A percentile compares a stretch with the other conserved stretches of the same genome.
phyloP scores from a whole-genome alignment of 2,888 invertebrate species.

The Andrena praecox region DNA sequence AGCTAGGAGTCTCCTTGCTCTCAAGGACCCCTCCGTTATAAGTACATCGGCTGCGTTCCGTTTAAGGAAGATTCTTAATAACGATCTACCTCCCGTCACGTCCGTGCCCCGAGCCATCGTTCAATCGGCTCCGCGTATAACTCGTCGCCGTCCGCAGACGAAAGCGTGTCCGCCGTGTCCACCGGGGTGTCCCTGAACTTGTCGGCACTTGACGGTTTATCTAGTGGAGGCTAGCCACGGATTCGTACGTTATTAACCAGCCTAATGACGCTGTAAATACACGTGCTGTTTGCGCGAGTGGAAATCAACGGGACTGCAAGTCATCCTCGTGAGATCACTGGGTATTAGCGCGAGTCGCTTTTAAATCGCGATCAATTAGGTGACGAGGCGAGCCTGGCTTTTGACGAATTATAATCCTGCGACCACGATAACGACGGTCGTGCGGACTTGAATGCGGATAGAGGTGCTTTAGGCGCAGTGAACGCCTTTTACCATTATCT shows the following conservation, averaged over 20 bases:
- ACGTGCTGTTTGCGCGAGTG: background rate
- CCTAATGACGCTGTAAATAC: slow-evolving; percentile 36
- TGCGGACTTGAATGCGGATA: slow-evolving; percentile 7
- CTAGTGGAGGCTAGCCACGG: background rate
- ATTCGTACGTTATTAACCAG: slow-evolving; percentile 19
- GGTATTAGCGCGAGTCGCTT: slow-evolving; percentile 46
- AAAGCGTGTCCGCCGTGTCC: slow-evolving; percentile 1
- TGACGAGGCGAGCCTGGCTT: slow-evolving; percentile 33
- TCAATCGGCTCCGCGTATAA: slow-evolving; percentile 55
- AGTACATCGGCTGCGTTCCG: slow-evolving; percentile 64
- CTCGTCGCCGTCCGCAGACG: slow-evolving; percentile 10
- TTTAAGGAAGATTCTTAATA: slow-evolving; percentile 74
- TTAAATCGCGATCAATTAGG: slow-evolving; percentile 63
- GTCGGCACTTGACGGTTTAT: slow-evolving; percentile 29
- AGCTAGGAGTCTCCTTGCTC: slow-evolving; percentile 68
- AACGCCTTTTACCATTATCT: background rate
- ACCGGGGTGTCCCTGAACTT: slow-evolving; percentile 46
- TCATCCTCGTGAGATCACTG: slow-evolving; percentile 46
- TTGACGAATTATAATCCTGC: slow-evolving; percentile 52
- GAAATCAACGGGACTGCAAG: slow-evolving; percentile 46
- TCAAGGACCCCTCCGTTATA: slow-evolving; percentile 63
- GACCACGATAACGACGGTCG: slow-evolving; percentile 8
- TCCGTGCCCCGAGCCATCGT: slow-evolving; percentile 62
- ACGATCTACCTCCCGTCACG: slow-evolving; percentile 64
- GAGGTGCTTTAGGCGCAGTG: background rate